Evolutionary conservation across 2,888 invertebrate genomes (phyloP).

Genomic region (Malacosoma neustria): DNA sequence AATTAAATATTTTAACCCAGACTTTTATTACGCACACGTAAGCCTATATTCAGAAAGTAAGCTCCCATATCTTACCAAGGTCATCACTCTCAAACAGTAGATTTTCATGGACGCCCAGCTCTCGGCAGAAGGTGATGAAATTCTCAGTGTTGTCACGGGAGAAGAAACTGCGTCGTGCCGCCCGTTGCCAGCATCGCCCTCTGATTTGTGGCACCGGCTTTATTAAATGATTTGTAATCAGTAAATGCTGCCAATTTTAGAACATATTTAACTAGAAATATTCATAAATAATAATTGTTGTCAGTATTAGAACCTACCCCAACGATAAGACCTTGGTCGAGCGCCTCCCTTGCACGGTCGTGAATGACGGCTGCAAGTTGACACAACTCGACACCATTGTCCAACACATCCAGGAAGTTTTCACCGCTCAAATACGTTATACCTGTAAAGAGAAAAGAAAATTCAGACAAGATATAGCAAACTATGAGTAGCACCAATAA

Average conservation of each 20-base stretch:
- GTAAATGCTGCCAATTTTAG: too few relatives aligned
- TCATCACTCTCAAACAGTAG: slow-evolving; percentile 93
- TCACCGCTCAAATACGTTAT: slow-evolving; percentile 83
- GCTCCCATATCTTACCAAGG: slow-evolving; percentile 81
- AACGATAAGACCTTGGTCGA: slow-evolving; percentile 76
- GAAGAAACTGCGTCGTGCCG: slow-evolving; percentile 89
- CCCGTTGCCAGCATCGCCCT: slow-evolving; percentile 88
- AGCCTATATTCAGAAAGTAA: too few relatives aligned
- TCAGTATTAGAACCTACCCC: slow-evolving; percentile 64
- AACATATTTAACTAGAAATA: too few relatives aligned
- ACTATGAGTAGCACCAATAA: too few relatives aligned
- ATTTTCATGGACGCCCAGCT: slow-evolving; percentile 90
- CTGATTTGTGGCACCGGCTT: slow-evolving; percentile 80
- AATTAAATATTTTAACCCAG: too few relatives aligned
- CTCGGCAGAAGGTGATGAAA: slow-evolving; percentile 89
- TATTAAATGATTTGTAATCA: background rate
- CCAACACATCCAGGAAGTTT: slow-evolving; percentile 87
- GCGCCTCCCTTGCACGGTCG: slow-evolving; percentile 80
- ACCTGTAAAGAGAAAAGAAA: slow-evolving; percentile 68
- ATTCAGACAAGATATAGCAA: too few relatives aligned
- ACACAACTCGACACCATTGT: slow-evolving; percentile 89
- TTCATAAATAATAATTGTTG: too few relatives aligned
- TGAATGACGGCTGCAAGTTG: slow-evolving; percentile 87
- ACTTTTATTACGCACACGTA: too few relatives aligned
- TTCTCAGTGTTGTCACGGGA: slow-evolving; percentile 92